Percentiles rank a stretch among this genome's conserved stretches.
Conservation (phyloP, 2,113 vertebrate genomes). For the Irena cyanogastra region DNA sequence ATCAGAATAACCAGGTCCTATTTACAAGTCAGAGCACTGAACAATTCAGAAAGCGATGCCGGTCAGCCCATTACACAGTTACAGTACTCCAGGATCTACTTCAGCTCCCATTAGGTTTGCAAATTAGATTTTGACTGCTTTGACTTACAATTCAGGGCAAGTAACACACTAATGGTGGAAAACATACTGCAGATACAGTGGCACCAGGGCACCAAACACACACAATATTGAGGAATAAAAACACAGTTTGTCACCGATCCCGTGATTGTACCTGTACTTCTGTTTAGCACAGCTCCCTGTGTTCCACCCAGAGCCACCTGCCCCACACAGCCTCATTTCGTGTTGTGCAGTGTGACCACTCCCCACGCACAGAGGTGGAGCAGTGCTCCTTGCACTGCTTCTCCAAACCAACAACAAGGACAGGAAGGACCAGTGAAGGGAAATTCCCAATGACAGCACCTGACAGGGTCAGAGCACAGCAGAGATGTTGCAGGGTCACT, state of each 20-base stretch:
- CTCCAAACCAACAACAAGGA: background rate
- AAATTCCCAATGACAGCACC: background rate
- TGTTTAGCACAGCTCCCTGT: background rate
- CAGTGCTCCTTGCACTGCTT: rapidly evolving
- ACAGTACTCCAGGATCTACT: background rate
- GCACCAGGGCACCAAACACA: background rate
- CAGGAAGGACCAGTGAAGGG: background rate
- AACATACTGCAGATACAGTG: background rate
- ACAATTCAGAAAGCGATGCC: rapidly evolving
- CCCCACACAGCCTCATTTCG: rapidly evolving
- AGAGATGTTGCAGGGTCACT: background rate
- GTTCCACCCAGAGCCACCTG: background rate
- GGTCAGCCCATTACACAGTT: background rate
- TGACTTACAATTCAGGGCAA: background rate
- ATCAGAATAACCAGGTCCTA: background rate
- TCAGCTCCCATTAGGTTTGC: background rate
- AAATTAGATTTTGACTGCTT: slow-evolving; percentile 9
- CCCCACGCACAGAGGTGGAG: rapidly evolving
- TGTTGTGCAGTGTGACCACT: too few relatives aligned
- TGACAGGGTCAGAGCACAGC: background rate
- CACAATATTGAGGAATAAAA: background rate
- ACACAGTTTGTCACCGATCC: background rate
- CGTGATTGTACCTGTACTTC: background rate
- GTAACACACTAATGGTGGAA: background rate
- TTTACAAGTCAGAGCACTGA: background rate